These are phyloP conservation scores for Dyspetes luteomarginatus DNA, from an alignment of 2,888 invertebrate species.

Conservation along the genomic window DNA sequence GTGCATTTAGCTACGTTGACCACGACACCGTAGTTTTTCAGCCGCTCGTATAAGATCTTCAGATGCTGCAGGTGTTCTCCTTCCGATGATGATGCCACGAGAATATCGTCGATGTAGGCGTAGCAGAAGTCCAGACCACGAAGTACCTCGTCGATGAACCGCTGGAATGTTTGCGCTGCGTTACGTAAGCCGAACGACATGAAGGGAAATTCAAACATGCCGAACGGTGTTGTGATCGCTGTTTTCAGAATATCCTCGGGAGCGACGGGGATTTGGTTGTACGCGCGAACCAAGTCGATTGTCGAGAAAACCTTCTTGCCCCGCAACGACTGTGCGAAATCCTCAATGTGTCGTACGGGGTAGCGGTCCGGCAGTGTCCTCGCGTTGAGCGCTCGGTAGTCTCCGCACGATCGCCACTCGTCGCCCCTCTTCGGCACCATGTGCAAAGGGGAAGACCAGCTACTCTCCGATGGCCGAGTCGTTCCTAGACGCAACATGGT, in stretches of 20 bases:
- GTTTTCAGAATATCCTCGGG: constrained; percentile 73
- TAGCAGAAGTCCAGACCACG: constrained; percentile 39
- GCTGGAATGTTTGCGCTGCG: constrained; percentile 73
- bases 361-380: constrained; percentile 77
- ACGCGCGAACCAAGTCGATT: constrained; percentile 70
- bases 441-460: constrained; percentile 80
- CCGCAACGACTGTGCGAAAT: too few species aligned
- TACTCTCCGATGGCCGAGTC: constrained; percentile 80
- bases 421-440: constrained; percentile 72
- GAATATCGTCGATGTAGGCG: constrained; percentile 53
- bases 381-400: constrained; percentile 74
- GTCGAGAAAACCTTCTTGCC: constrained; percentile 73
- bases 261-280: constrained; percentile 72
- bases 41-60: constrained; percentile 49
- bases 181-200: constrained; percentile 73
- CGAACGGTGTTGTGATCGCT: constrained; percentile 72
- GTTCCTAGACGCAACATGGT: constrained; percentile 78
- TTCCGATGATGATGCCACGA: constrained; percentile 33
- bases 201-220: constrained; percentile 68
- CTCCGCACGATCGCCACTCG: constrained; percentile 72
- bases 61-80: constrained; percentile 51
- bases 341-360: constrained; percentile 76
- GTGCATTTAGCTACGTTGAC: constrained; percentile 68
- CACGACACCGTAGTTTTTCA: constrained; percentile 58
- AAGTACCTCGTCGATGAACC: constrained; percentile 68